A percentile compares a stretch with the other conserved stretches of the same genome.
phyloP scores from a whole-genome alignment of 1,140 invertebrate genomes.

The Megathymus violae region DNA sequence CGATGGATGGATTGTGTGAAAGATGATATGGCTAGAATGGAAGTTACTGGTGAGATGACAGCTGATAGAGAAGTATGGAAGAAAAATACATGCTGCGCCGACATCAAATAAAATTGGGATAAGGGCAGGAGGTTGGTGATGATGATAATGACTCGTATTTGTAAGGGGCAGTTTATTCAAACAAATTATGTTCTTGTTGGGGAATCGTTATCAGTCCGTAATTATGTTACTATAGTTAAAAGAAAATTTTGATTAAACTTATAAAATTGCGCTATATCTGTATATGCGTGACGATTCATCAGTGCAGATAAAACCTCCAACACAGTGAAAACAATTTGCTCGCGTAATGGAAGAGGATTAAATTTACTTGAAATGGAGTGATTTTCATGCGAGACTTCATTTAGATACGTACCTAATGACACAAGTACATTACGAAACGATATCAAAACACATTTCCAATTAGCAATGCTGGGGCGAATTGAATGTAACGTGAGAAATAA shows the following conservation, averaged over 20 bases:
- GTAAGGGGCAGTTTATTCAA: too few relatives aligned
- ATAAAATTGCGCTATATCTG: not conserved
- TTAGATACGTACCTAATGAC: slow-evolving; percentile 23
- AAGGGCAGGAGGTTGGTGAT: too few relatives aligned
- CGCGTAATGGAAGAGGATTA: slow-evolving; percentile 30
- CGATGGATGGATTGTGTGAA: too few relatives aligned
- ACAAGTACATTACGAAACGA: slow-evolving; percentile 16
- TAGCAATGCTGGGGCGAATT: not conserved
- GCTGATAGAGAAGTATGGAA: too few relatives aligned
- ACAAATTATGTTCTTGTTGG: too few relatives aligned
- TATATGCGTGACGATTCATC: not conserved
- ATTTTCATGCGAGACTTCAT: slow-evolving; percentile 30
- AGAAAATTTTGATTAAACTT: not conserved
- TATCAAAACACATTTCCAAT: slow-evolving; percentile 31
- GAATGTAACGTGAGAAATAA: slow-evolving; percentile 18
- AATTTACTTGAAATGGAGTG: slow-evolving; percentile 26
- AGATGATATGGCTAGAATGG: too few relatives aligned
- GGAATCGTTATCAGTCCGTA: too few relatives aligned
- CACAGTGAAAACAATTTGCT: slow-evolving; percentile 26
- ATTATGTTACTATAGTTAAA: too few relatives aligned
- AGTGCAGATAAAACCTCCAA: not conserved
- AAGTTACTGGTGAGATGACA: too few relatives aligned
- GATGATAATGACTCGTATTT: too few relatives aligned
- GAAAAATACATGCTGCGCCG: too few relatives aligned
- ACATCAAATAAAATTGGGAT: too few relatives aligned